Base-by-base conservation (phyloP, 2,113 vertebrate species). In the Hoplias malabaricus region DNA sequence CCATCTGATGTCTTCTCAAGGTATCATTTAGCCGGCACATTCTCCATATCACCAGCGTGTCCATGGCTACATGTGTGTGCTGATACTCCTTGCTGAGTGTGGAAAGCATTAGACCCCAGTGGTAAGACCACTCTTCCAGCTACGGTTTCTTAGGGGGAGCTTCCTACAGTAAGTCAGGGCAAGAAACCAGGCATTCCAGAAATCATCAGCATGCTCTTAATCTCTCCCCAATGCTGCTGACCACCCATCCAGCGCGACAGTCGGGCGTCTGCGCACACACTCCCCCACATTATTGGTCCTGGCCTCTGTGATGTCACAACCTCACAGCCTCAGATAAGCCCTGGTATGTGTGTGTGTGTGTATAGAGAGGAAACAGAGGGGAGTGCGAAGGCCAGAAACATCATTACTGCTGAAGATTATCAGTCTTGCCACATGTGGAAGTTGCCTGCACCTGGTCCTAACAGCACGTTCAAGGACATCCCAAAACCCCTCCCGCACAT, bases 121-220 rank as follows among this genome's bases (percentile, higher is more conserved):
- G 19, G 23, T 54, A 68, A 27, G 53, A 4, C 6, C 68, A 16
- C 33, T 80, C 46, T 73, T 53, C 46, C 25, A 14, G 69, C n/a
- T 73, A 11, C 14, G 21, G 31, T 61, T 29, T 40, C 54, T 57
- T 19, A 21, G 40, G 67, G 16, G 69, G 71, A 27, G 27, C n/a
- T 62, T 79, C 77, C 57, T 66, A 59, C 40, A 43, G 66, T 50
- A 56, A 42, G 74, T 57, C 74, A 50, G 68, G 68, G 70, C 48
- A 61, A 53, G 71, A 78, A 76, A 62, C 23, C 61, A 81, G 54
- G 66, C 73, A 84, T 84, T 68, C 67, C 78, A 80, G 77, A 84
- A 70, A 83, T 75, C 75, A 82, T 74, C 67, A 84, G 79, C 80
- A 83, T 75, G 71, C 48, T 48, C 65, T 73, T 82, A 71, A 82